Conservation (phyloP, 2,888 invertebrate species). For the Ophion slaviceki region DNA sequence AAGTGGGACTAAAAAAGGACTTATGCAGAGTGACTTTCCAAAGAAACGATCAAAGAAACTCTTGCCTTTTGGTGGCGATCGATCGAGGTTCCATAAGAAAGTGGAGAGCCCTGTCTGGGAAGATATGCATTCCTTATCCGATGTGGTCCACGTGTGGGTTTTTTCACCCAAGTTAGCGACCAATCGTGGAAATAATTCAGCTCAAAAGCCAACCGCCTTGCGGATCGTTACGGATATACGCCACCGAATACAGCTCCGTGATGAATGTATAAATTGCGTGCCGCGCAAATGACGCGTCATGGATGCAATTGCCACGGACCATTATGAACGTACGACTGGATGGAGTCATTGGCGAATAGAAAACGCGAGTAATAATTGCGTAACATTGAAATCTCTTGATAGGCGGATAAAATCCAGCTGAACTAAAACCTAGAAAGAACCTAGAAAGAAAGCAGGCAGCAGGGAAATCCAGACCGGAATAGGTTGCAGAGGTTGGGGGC, state of each 20-base stretch:
- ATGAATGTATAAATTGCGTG: background rate
- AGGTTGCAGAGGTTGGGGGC: background rate
- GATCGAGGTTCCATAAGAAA: constrained; percentile 5
- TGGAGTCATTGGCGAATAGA: background rate
- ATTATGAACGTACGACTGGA: background rate
- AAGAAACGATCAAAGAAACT: background rate
- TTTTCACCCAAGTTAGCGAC: background rate
- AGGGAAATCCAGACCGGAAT: too few species aligned
- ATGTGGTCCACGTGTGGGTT: background rate
- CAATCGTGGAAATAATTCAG: background rate
- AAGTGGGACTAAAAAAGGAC: background rate
- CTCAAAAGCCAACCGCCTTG: background rate
- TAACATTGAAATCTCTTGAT: background rate
- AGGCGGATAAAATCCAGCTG: background rate
- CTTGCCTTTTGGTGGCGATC: background rate
- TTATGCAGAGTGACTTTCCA: background rate
- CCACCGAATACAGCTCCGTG: background rate
- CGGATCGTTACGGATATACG: background rate
- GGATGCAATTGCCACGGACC: background rate
- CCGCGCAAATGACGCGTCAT: background rate
- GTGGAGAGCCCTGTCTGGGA: background rate
- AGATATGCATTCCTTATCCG: background rate
- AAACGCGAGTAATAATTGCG: background rate
- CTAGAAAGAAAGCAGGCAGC: too few species aligned
- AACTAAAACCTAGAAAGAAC: background rate